phyloP scores from a whole-genome alignment of 2,113 vertebrate species.

The Hemicordylus capensis region DNA sequence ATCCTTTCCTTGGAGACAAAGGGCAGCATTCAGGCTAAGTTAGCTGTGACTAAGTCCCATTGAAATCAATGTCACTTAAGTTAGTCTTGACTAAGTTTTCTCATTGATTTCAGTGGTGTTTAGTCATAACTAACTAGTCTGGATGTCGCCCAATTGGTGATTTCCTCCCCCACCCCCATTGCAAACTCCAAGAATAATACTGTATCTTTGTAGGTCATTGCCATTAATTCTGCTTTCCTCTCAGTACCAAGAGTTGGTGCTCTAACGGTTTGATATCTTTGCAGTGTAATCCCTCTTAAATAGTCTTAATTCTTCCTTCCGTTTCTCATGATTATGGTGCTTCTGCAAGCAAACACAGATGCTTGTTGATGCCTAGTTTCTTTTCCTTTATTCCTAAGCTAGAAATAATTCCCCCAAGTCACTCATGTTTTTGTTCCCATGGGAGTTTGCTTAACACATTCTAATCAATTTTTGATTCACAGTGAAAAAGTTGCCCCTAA shows the following conservation, averaged over 20 bases:
- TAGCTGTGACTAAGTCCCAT: no score
- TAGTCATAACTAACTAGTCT: no score
- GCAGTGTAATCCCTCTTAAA: background rate
- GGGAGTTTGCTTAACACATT: conserved; percentile 33
- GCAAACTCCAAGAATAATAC: background rate
- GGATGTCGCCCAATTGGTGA: no score
- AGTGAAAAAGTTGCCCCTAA: conserved; percentile 6
- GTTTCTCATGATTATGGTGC: conserved; percentile 23
- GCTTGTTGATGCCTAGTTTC: conserved; percentile 2
- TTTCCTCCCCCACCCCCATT: background rate
- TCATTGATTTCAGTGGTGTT: no score
- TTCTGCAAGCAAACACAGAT: conserved; percentile 19
- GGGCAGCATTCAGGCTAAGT: no score
- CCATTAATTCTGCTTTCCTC: background rate
- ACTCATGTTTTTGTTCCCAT: conserved; percentile 8
- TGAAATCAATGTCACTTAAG: no score
- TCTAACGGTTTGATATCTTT: conserved; percentile 10
- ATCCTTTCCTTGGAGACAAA: background rate
- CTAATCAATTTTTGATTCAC: background rate
- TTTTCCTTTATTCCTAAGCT: conserved; percentile 23
- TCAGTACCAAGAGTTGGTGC: fast-evolving
- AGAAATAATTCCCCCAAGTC: background rate
- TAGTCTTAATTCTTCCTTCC: conserved; percentile 1
- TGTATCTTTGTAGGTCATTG: background rate
- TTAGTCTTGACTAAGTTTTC: no score